A percentile compares a stretch with the other conserved stretches of the same genome.
phyloP scores from a whole-genome alignment of 2,888 invertebrate species.

The Drosophila incognita region DNA sequence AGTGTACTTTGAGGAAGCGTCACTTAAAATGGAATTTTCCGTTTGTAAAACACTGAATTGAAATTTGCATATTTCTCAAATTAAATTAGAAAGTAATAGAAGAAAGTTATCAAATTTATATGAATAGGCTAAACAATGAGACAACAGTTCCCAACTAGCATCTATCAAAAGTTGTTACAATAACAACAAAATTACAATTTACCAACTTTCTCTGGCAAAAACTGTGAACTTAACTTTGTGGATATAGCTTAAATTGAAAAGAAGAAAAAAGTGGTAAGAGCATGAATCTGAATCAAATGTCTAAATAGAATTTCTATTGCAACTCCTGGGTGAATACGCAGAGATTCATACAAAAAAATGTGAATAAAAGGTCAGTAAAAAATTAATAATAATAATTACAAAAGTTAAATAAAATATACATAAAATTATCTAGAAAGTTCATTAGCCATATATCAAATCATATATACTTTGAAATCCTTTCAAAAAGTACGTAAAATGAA shows the following conservation, averaged over 20 bases:
- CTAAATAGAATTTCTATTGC: neutral
- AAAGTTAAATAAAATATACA: neutral
- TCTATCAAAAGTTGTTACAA: neutral
- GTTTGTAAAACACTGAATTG: constrained; percentile 20
- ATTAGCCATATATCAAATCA: neutral
- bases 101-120: neutral
- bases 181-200: neutral
- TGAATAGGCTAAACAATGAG: neutral
- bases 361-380: neutral
- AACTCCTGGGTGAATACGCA: neutral
- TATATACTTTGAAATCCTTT: neutral
- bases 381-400: neutral
- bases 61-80: constrained; percentile 36
- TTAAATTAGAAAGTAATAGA: constrained; percentile 21
- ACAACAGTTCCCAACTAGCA: neutral
- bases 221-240: neutral
- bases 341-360: neutral
- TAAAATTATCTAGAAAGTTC: neutral
- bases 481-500: neutral
- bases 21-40: constrained; percentile 46
- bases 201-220: neutral
- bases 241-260: neutral
- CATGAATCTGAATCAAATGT: neutral
- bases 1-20: constrained; percentile 38
- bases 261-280: neutral